phyloP scores from a whole-genome alignment of 2,797 vertebrate species.

The Leptoclinus maculatus region DNA sequence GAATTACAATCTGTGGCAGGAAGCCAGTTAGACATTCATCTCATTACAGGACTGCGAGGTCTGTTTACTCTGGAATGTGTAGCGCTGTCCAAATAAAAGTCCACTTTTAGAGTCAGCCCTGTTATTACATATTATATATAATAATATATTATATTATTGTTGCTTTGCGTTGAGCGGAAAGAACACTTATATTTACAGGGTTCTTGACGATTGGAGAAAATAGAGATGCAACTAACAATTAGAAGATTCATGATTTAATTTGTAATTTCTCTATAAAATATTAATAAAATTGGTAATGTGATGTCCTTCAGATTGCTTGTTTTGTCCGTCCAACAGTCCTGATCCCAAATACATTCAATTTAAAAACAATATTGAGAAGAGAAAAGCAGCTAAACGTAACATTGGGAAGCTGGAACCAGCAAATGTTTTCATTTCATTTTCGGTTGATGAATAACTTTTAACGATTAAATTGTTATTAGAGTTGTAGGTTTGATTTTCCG shows the following conservation, averaged over 20 bases:
- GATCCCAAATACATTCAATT: background rate
- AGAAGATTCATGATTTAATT: background rate
- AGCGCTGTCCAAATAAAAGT: conserved; percentile 49
- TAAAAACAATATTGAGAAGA: background rate
- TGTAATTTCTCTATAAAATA: background rate
- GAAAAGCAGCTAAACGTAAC: background rate
- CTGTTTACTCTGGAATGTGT: conserved; percentile 47
- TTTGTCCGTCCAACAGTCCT: background rate
- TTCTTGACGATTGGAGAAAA: conserved; percentile 5
- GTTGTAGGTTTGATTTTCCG: background rate
- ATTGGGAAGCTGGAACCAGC: background rate
- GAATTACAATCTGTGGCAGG: conserved; percentile 49
- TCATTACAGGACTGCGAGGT: conserved; percentile 38
- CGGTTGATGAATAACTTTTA: background rate
- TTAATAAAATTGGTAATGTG: background rate
- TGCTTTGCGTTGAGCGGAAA: background rate
- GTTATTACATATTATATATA: background rate
- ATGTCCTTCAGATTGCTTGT: background rate
- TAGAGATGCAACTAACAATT: background rate
- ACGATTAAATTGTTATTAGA: background rate
- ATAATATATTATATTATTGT: conserved; percentile 14
- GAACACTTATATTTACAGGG: background rate
- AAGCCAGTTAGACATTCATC: conserved; percentile 59
- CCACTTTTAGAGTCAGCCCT: conserved; percentile 12
- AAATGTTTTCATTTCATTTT: background rate